phyloP scores from a whole-genome alignment of 2,113 vertebrate species.

The Grus americana region DNA sequence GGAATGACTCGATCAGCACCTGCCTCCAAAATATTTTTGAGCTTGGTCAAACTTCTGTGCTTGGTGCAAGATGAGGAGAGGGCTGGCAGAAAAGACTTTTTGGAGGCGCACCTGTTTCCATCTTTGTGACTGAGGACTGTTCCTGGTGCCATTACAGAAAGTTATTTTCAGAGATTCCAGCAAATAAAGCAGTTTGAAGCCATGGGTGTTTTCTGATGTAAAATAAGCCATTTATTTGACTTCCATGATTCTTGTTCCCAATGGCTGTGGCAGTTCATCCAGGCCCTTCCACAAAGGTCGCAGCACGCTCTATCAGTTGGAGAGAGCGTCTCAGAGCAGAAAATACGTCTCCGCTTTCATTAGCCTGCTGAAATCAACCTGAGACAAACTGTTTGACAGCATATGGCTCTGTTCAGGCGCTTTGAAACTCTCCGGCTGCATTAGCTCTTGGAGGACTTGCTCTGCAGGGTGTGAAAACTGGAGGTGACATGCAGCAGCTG shows the following conservation, averaged over 20 bases:
- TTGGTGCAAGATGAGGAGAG: background rate
- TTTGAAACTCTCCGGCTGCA: background rate
- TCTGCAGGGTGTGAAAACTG: background rate
- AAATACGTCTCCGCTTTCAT: background rate
- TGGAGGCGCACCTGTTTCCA: rapidly evolving
- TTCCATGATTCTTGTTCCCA: background rate
- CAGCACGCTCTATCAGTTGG: background rate
- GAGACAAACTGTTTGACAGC: background rate
- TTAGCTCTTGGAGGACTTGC: background rate
- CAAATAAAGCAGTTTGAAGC: background rate
- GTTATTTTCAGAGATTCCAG: background rate
- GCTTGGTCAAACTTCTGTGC: background rate
- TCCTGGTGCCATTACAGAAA: background rate
- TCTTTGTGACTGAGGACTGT: background rate
- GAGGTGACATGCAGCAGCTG: background rate
- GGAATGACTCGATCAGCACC: background rate
- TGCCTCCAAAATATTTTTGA: background rate
- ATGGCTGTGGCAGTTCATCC: background rate
- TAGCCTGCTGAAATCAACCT: background rate
- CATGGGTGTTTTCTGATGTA: background rate
- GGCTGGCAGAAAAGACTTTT: background rate
- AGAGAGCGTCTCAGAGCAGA: background rate
- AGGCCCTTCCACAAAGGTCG: background rate
- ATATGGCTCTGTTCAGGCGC: background rate
- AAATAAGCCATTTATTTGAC: background rate